Evolutionary conservation across 2,113 vertebrate genomes (phyloP), one percentile per base, ranked within the genome.

Genomic region (Brachypteracias leptosomus): DNA sequence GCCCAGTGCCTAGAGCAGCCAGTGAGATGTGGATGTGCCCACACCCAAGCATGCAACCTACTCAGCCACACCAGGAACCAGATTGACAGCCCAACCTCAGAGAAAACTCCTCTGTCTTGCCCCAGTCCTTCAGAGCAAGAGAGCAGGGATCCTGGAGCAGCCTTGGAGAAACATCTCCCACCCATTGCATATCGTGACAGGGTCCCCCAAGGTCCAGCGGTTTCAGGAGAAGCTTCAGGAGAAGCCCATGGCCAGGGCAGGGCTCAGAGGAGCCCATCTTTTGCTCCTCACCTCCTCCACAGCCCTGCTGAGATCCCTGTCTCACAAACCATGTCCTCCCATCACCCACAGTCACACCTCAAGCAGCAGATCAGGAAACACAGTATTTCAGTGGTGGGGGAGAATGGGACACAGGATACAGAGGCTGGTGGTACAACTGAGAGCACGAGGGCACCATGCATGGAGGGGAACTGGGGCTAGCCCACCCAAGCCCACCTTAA

Each of bases 161-260:
- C 17, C 24, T 2, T 22, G 19, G 35, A 65, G 44, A 36, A 5
- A 19, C 29, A 7, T 13, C 44, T 63, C 65, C 44, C 54, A 55
- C 49, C 68, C 61, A 10, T 2, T 3, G 0, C n/a, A 0, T 1
- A 3, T 0, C 13, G 25, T 1, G 10, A 44, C 40, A 35, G 24
- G 7, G 7, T 16, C 46, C 20, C 35, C 21, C 18, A 12, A 6
- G 33, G 14, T 28, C 54, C 62, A 19, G 55, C 31, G n/a, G 22
- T 20, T 70, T 28, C n/a, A n/a, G 20, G 25, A 93, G 52, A 35
- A 42, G 35, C 35, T n/a, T n/a, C n/a, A n/a, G n/a, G n/a, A 46
- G 35, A 33, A 58, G 33, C 18, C 42, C 24, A 21, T 5, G 33
- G 26, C 28, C 31, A 54, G 59, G 36, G 2, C 55, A 38, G 52